Conservation (phyloP, 2,888 invertebrate genomes). For the Dioctria linearis region DNA sequence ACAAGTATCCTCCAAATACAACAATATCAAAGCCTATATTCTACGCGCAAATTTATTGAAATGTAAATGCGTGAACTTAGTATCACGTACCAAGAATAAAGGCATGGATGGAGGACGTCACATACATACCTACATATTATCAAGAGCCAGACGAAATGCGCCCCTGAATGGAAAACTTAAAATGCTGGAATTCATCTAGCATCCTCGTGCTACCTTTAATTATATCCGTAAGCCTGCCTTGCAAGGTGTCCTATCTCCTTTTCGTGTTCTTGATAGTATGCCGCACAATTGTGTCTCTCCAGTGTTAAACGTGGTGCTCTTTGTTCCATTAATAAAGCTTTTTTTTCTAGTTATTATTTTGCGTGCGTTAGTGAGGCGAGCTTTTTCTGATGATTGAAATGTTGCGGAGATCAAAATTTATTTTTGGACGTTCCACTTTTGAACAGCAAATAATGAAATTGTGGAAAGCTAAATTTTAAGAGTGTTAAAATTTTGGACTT, state of each 20-base stretch:
- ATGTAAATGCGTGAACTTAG: conserved; percentile 42
- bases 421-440: no score
- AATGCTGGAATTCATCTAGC: background rate
- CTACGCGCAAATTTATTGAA: conserved; percentile 47
- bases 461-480: no score
- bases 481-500: no score
- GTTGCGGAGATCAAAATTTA: no score
- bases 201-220: background rate
- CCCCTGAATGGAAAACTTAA: background rate
- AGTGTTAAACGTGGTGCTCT: conserved; percentile 8
- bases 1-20: conserved; percentile 23
- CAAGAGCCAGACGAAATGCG: conserved; percentile 18
- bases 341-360: conserved; percentile 18
- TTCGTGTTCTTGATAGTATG: background rate
- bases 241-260: background rate
- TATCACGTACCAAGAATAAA: conserved; percentile 46
- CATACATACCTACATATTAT: conserved; percentile 4
- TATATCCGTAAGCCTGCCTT: background rate
- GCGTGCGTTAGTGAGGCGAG: conserved; percentile 24
- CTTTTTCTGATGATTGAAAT: background rate
- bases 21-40: conserved; percentile 37
- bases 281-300: conserved; percentile 34
- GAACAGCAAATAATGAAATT: no score
- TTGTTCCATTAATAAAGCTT: conserved; percentile 4
- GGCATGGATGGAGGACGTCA: conserved; percentile 38